A percentile compares a stretch with the other conserved stretches of the same genome.
Evolutionary conservation across 2,888 invertebrate species (phyloP).

Genomic region (Calephelis perditalis): DNA sequence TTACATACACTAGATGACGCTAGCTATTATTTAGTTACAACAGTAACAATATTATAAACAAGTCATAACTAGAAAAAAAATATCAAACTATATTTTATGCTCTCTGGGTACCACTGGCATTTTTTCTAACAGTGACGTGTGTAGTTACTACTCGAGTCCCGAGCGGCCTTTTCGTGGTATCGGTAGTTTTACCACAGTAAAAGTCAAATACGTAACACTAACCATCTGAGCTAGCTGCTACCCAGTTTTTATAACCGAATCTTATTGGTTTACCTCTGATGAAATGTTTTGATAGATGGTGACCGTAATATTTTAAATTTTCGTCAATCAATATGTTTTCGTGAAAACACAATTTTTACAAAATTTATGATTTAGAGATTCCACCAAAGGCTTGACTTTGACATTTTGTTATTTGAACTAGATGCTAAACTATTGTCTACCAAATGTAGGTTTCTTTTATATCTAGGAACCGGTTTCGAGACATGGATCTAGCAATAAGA

Average conservation of each 20-base stretch:
- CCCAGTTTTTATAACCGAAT: constrained; percentile 37
- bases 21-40: too few relatives aligned
- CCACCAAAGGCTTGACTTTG: constrained; percentile 23
- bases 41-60: neutral
- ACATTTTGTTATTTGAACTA: constrained; percentile 24
- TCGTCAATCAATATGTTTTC: constrained; percentile 32
- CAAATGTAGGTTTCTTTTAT: constrained; percentile 25
- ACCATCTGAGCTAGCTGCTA: constrained; percentile 31
- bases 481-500: neutral
- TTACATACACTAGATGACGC: too few relatives aligned
- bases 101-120: neutral
- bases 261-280: constrained; percentile 36
- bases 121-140: neutral
- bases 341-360: constrained; percentile 32
- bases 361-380: constrained; percentile 28
- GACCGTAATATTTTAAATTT: constrained; percentile 34
- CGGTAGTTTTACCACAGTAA: constrained; percentile 25
- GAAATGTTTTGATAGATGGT: constrained; percentile 30
- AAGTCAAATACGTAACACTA: constrained; percentile 33
- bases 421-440: constrained; percentile 19
- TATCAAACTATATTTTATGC: constrained; percentile 6
- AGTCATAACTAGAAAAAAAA: constrained; percentile 13
- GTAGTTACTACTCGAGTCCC: constrained; percentile 9
- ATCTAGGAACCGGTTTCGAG: neutral
- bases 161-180: too few relatives aligned